Percentiles rank a stretch among this genome's conserved stretches.
phyloP scores from a whole-genome alignment of 92 coral and sea anemone genomes.

The Siderastrea radians region DNA sequence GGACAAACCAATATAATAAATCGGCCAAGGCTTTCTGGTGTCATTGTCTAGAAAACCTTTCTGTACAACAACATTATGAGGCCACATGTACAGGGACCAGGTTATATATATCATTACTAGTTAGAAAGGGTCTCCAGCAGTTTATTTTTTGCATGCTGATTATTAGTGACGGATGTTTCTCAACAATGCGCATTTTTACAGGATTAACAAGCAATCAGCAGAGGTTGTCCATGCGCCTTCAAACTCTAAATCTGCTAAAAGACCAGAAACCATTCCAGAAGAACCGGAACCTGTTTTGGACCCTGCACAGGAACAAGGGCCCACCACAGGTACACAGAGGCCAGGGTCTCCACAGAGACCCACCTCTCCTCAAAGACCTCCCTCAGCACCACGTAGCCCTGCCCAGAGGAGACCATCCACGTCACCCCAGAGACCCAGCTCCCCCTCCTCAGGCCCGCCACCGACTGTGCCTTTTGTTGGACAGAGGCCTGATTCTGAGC shows the following conservation, averaged over 20 bases:
- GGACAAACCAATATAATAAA: too few relatives aligned
- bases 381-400: conserved; percentile 35
- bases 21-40: too few relatives aligned
- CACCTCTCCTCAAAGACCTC: conserved; percentile 61
- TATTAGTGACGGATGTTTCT: not conserved
- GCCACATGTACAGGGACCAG: too few relatives aligned
- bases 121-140: too few relatives aligned
- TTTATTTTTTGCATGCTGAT: too few relatives aligned
- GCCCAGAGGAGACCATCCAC: conserved; percentile 23
- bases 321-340: conserved; percentile 59
- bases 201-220: conserved; percentile 17
- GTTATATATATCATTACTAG: too few relatives aligned
- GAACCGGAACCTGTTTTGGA: conserved; percentile 39
- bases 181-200: not conserved
- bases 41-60: too few relatives aligned
- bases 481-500: conserved; percentile 71
- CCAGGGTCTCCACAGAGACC: conserved; percentile 34
- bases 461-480: conserved; percentile 21
- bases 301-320: not conserved
- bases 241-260: conserved; percentile 1
- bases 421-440: conserved; percentile 33
- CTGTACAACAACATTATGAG: too few relatives aligned
- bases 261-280: conserved; percentile 74
- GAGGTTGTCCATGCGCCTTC: conserved; percentile 36
- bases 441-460: not conserved